Evolutionary conservation across 2,797 vertebrate genomes (phyloP).

Genomic region (Crocidura indochinensis): DNA sequence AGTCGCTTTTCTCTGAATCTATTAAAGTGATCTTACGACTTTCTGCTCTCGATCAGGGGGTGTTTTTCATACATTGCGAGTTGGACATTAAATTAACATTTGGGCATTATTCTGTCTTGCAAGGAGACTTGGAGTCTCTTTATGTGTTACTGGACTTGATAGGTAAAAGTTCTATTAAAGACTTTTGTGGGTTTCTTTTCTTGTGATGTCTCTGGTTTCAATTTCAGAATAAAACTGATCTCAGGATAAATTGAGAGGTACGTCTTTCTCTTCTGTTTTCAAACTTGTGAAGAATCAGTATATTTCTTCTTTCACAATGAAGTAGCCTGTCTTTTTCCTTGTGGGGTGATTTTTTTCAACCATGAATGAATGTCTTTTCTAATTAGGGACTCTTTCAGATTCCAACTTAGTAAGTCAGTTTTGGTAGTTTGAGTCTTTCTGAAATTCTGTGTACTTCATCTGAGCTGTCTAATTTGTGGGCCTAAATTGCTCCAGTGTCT

Average conservation of each 20-base stretch:
- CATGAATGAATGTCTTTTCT: background rate
- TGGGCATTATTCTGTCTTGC: background rate
- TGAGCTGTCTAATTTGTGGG: background rate
- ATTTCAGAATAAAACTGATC: background rate
- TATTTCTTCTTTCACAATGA: conserved; percentile 30
- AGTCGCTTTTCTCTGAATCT: background rate
- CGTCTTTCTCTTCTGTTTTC: background rate
- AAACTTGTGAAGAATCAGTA: background rate
- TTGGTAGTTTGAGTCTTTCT: conserved; percentile 32
- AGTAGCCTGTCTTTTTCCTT: background rate
- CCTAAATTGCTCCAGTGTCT: background rate
- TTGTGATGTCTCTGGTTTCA: conserved; percentile 11
- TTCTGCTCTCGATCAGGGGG: background rate
- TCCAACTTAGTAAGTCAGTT: conserved; percentile 15
- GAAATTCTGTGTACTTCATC: background rate
- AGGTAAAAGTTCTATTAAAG: background rate
- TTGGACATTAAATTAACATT: background rate
- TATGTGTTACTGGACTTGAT: background rate
- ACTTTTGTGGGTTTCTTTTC: conserved; percentile 1
- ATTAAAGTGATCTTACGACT: background rate
- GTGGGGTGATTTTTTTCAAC: conserved; percentile 48
- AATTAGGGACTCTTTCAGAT: background rate
- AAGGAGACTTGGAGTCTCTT: background rate
- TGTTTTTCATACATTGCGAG: background rate
- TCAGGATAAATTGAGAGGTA: background rate